A percentile compares a stretch with the other conserved stretches of the same genome.
Conservation (phyloP, 2,113 vertebrate genomes). For the Laterallus jamaicensis region DNA sequence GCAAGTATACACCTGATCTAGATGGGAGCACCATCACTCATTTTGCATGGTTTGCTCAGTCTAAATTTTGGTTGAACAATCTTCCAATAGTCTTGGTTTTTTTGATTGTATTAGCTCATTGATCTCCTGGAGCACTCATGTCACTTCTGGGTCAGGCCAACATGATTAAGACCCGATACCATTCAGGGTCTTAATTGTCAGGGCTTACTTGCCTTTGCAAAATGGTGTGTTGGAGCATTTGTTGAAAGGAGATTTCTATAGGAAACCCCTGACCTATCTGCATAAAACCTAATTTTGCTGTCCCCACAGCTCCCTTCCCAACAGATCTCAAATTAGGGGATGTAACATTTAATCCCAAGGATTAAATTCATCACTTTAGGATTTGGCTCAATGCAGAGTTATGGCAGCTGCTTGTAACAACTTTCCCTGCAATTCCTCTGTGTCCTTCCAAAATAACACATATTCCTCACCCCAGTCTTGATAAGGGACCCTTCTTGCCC, state of each 20-base stretch:
- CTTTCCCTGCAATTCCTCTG: rapidly evolving
- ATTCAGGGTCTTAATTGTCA: not conserved
- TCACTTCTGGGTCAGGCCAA: not conserved
- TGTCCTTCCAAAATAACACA: not conserved
- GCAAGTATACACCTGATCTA: not conserved
- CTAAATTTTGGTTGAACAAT: not conserved
- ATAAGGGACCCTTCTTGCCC: not conserved
- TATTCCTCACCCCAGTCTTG: not conserved
- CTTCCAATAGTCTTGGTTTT: not conserved
- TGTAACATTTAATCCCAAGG: not conserved
- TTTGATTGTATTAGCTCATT: not conserved
- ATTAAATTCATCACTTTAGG: not conserved
- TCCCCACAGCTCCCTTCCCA: not conserved
- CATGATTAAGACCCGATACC: not conserved
- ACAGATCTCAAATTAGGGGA: not conserved
- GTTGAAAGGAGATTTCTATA: not conserved
- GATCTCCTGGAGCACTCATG: not conserved
- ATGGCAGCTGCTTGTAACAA: not conserved
- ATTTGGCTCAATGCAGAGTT: not conserved
- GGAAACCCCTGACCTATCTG: not conserved
- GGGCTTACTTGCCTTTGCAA: not conserved
- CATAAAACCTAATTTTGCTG: not conserved
- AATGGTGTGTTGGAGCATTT: not conserved
- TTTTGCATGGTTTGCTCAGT: rapidly evolving
- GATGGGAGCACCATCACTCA: no score